Conservation (phyloP, 2,888 invertebrate genomes). For the Tuta absoluta region DNA sequence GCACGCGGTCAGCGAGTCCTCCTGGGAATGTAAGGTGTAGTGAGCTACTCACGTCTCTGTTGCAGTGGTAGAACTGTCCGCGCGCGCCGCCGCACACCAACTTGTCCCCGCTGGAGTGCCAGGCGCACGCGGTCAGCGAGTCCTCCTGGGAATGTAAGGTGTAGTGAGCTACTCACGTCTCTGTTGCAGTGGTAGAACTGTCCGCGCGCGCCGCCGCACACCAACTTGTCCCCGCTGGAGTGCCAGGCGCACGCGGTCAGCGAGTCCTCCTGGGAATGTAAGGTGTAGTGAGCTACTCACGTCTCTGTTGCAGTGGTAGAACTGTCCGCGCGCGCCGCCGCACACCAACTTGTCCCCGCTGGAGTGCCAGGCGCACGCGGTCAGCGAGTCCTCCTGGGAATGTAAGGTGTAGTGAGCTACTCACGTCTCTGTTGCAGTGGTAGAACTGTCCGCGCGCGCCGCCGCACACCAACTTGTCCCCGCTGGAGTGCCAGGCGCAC, state of each 20-base stretch:
- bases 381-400: conserved; percentile 96
- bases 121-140: conserved; percentile 96
- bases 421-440: conserved; percentile 84
- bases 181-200: conserved; percentile 95
- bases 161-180: conserved; percentile 53
- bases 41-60: conserved; percentile 66
- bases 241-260: conserved; percentile 97
- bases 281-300: too few species aligned
- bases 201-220: conserved; percentile 96
- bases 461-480: conserved; percentile 96
- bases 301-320: conserved; percentile 89
- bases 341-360: conserved; percentile 95
- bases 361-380: conserved; percentile 96
- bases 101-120: conserved; percentile 93
- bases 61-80: conserved; percentile 97
- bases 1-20: conserved; percentile 97
- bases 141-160: conserved; percentile 92
- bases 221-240: conserved; percentile 93
- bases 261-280: conserved; percentile 96
- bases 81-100: conserved; percentile 97
- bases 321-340: conserved; percentile 97
- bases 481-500: conserved; percentile 95
- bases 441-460: conserved; percentile 98
- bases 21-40: too few species aligned
- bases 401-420: conserved; percentile 68